phyloP scores from a whole-genome alignment of 92 coral and sea anemone species.

The Zoanthus sociatus region DNA sequence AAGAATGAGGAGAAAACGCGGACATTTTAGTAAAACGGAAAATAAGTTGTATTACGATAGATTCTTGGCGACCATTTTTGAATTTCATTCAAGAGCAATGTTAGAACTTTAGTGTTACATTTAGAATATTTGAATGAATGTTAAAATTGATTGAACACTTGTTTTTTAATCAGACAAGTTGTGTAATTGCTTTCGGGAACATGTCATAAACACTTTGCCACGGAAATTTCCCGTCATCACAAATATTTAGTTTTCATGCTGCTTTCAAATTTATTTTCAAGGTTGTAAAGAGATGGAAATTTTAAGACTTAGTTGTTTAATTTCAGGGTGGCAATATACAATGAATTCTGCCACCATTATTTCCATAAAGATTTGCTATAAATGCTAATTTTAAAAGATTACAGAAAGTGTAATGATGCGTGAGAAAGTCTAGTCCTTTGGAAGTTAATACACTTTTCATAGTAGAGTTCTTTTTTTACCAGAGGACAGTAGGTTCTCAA shows the following conservation, averaged over 20 bases:
- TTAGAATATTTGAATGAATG: no score
- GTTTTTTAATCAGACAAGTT: slow-evolving; percentile 20
- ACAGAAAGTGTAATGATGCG: neutral
- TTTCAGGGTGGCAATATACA: slow-evolving; percentile 23
- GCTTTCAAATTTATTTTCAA: slow-evolving; percentile 21
- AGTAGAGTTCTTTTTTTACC: slow-evolving; percentile 68
- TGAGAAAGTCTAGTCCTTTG: slow-evolving; percentile 25
- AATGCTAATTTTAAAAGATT: neutral
- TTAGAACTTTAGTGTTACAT: neutral
- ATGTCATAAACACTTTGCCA: slow-evolving; percentile 18
- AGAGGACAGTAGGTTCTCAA: slow-evolving; percentile 44
- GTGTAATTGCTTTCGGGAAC: slow-evolving; percentile 29
- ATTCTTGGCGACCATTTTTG: neutral
- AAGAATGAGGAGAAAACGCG: slow-evolving; percentile 54
- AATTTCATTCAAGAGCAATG: neutral
- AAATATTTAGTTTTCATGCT: slow-evolving; percentile 35
- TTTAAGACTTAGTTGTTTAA: neutral
- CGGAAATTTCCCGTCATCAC: slow-evolving; percentile 12
- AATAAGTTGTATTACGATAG: neutral
- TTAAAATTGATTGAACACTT: slow-evolving; percentile 13
- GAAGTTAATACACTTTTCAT: slow-evolving; percentile 45
- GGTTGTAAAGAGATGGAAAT: slow-evolving; percentile 22
- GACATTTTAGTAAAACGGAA: slow-evolving; percentile 39
- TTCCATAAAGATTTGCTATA: neutral
- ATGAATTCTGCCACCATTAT: neutral